Base-by-base conservation (phyloP, 2,113 vertebrate genomes). In the Labeo rohita region DNA sequence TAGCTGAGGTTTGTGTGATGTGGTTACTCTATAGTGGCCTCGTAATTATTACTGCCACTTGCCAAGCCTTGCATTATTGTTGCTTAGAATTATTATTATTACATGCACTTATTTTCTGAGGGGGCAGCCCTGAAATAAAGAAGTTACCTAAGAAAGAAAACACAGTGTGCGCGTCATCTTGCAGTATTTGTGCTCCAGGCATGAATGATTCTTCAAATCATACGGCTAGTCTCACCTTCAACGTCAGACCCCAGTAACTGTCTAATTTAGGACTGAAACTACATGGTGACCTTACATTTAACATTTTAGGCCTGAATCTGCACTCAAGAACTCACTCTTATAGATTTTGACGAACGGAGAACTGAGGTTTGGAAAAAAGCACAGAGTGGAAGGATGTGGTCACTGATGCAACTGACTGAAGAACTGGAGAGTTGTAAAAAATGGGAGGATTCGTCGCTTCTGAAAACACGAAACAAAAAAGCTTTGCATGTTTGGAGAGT, bases 301-400 rank as follows among this genome's bases (percentile, higher is more conserved):
- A 65, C 28, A 13, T 70, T 70, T 70, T 70, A 70, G 15, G 34
- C 34, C 65, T 9, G 34, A 18, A 70, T 18, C 15, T 39, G 34
- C 34, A 39, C 65, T 39, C 28, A 66, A 34, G 3, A 11, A 18
- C 52, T 15, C 2, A 6, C 50, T 13, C 13, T 16, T 54, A 4
- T 39, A 54, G 4, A 36, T 16, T 39, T 70, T 8, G 16, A 13
- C 15, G 16, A 18, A 72, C 8, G 2, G 36, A 72, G 13, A 66
- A 66, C 65, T 34, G 0, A 68, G 34, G 15, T 16, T 18, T 21
- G 39, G 39, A 68, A 34, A 16, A 68, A 39, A 39, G 5, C 59
- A 16, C 13, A 72, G 63, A 34, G 11, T 65, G 63, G 63, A 65
- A 43, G 66, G 68, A 72, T 72, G 68, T 43, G 68, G 68, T 72